phyloP scores from a whole-genome alignment of 2,113 vertebrate genomes.

The Syrmaticus mikado region DNA sequence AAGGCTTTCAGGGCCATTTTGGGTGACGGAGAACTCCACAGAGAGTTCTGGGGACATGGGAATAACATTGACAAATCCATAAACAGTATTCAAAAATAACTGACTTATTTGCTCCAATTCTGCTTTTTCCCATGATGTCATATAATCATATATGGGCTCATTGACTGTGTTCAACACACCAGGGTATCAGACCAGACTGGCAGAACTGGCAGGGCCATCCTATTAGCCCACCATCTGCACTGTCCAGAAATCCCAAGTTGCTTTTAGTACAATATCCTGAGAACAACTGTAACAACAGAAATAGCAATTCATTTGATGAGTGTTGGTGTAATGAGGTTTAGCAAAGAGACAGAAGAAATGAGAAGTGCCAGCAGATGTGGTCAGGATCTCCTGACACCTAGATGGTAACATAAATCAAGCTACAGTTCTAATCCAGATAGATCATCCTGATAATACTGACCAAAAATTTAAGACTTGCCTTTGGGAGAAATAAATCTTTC shows the following conservation, averaged over 20 bases:
- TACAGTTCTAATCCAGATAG: background rate
- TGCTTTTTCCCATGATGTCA: slow-evolving; percentile 71
- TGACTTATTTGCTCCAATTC: slow-evolving; percentile 51
- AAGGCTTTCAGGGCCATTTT: slow-evolving; percentile 59
- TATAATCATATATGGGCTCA: background rate
- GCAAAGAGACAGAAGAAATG: background rate
- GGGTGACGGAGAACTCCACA: slow-evolving; percentile 62
- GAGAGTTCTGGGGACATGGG: slow-evolving; percentile 68
- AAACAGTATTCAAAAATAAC: slow-evolving; percentile 78
- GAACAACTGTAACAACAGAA: background rate
- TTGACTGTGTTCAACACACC: background rate
- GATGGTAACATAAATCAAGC: background rate
- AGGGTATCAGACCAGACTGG: background rate
- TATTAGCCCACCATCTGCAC: background rate
- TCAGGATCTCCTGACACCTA: background rate
- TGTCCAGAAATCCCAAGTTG: background rate
- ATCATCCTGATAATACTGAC: background rate
- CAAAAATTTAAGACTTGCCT: background rate
- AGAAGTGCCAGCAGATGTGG: background rate
- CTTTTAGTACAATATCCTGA: background rate
- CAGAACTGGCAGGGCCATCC: background rate
- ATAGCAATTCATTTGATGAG: background rate
- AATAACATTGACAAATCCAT: slow-evolving; percentile 72
- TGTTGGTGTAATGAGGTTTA: background rate
- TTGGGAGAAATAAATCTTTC: background rate